Evolutionary conservation across 1,140 invertebrate genomes (phyloP), one percentile per base, ranked within the genome.

Genomic region (Eumeta japonica): DNA sequence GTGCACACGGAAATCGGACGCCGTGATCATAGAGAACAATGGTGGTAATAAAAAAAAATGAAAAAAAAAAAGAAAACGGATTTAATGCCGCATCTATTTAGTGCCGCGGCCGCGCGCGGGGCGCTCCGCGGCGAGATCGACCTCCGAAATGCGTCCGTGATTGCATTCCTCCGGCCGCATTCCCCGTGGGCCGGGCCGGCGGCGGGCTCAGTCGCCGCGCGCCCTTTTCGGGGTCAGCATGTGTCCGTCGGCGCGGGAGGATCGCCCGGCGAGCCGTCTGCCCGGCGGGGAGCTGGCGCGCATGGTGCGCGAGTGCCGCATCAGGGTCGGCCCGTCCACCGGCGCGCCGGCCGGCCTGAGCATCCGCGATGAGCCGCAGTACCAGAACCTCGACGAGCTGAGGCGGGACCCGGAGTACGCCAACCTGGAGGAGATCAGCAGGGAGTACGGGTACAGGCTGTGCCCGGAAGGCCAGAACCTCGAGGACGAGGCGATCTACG

Each of bases 211-310:
- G 67, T 76, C 74, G 66, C 54, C 63, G 68, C 68, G 67, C 62
- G 65, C 71, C 61, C 74, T 70, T 58, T 74, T 75, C 63, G 73
- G 72, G 61, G 75, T 76, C 62, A 75, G 76, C 60, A 78, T 76
- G 62, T 65, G 75, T 66, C 75, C 55, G 16, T 37, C 63, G 59
- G 55, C 58, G 61, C 65, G 59, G 60, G 70, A 57, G 57, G 59
- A 63, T 52, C 58, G 59, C 45, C 62, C 60, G 30, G 43, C 57
- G 27, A 55, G 58, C 39, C 46, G 49, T 27, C 57, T 55, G 45
- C 52, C 55, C 39, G 48, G 55, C 36, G 52, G 50, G 10, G 57
- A 58, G 17, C 43, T 70, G 10, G 62, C 66, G 17, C 55, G 59
- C 36, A 73, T 70, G 68, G 68, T 61, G 3, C 64, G 64, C 10